phyloP scores from a whole-genome alignment of 1,140 invertebrate genomes.

The Drosophila subpulchrella region DNA sequence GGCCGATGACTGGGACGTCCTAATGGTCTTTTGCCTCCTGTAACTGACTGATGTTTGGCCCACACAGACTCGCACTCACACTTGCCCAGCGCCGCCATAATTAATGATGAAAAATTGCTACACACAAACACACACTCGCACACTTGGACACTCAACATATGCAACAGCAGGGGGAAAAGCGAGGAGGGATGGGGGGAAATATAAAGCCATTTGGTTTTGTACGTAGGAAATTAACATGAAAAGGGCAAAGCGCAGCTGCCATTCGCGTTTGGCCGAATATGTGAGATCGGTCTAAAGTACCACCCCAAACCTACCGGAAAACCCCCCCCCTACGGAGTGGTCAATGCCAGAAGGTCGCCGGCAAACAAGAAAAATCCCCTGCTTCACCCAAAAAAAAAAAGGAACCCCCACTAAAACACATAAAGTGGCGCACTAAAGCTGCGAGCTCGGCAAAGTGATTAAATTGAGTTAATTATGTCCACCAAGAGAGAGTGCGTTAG shows the following conservation, averaged over 20 bases:
- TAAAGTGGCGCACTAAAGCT: conserved; percentile 77
- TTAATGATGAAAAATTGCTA: conserved; percentile 82
- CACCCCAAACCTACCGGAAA: neutral
- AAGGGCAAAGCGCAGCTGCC: conserved; percentile 72
- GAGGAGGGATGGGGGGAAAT: conserved; percentile 27
- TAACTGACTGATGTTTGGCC: conserved; percentile 78
- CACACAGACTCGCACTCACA: conserved; percentile 59
- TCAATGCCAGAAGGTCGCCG: conserved; percentile 41
- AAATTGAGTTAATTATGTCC: conserved; percentile 81
- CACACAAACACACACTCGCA: conserved; percentile 47
- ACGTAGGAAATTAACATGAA: conserved; percentile 77
- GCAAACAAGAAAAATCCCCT: conserved; percentile 6
- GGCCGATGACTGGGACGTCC: conserved; percentile 51
- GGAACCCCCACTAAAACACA: conserved; percentile 30
- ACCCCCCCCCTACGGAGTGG: conserved; percentile 9
- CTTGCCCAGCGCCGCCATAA: conserved; percentile 69
- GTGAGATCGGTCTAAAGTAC: conserved; percentile 26
- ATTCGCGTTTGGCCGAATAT: conserved; percentile 50
- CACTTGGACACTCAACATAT: conserved; percentile 67
- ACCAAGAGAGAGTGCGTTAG: conserved; percentile 16
- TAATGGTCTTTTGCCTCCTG: conserved; percentile 78
- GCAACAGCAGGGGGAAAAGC: conserved; percentile 32
- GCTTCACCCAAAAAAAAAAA: neutral
- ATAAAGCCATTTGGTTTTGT: conserved; percentile 78
- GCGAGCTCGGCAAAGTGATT: conserved; percentile 60